Evolutionary conservation across 2,113 vertebrate species (phyloP), one percentile per base, ranked within the genome.

Genomic region (Eurypyga helias): DNA sequence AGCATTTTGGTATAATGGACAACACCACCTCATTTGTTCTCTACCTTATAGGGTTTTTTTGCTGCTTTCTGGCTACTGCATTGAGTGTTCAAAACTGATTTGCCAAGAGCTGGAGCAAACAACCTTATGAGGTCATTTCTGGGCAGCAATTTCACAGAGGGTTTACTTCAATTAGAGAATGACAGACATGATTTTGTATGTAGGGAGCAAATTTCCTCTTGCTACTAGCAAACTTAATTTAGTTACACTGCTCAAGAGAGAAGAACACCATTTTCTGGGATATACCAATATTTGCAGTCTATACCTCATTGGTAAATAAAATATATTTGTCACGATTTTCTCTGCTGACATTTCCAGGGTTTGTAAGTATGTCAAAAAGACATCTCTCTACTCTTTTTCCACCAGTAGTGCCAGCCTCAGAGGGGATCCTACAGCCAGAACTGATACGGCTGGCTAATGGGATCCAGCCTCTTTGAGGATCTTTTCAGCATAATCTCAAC

Each of bases 101-200:
- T 86, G 91, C 83, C 91, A 93, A 88, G 91, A 88, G 70, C 55
- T 34, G 89, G 73, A 84, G 81, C 90, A 79, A 96, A 89, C 87
- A 91, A 65, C 69, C 45, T 55, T 5, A 65, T 79, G 94, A 93
- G 86, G 77, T 95, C 83, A 95, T 69, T 97, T 76, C 83, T 91
- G 92, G 61, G 72, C 36, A 93, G 89, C 73, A 84, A 72, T 95
- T 95, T 95, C 92, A 89, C 80, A 92, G 86, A 87, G 72, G 65
- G 48, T 54, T 95, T 81, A 49, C 45, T 84, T 86, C 90, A 95
- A 84, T 93, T 92, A 93, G 52, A 87, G 69, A 33, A 38, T 60
- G 80, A 69, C 11, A 65, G 85, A 77, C 61, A 2, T 7, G 31
- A 92, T 76, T 82, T 79, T 51, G 38, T 84, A 87, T 1, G 31